A percentile compares a stretch with the other conserved stretches of the same genome.
These are phyloP conservation scores for Tetanocera ferruginea DNA, from an alignment of 2,888 invertebrate species.

Conservation along the genomic window DNA sequence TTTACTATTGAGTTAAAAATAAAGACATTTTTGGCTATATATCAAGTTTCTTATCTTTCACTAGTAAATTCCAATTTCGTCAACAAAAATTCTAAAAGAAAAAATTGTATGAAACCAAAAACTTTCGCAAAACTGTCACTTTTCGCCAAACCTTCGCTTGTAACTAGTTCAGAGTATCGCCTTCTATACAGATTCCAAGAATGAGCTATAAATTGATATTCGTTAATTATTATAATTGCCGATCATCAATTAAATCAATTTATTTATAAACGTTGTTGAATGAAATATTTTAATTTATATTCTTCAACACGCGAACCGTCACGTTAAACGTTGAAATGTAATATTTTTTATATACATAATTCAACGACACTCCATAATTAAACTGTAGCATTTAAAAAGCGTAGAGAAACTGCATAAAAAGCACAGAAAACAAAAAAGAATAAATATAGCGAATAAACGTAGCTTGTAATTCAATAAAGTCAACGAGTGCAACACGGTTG, in stretches of 20 bases:
- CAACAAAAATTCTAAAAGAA: no score
- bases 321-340: neutral
- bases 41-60: no score
- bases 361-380: constrained; percentile 14
- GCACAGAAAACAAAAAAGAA: neutral
- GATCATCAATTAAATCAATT: constrained; percentile 6
- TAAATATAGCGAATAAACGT: neutral
- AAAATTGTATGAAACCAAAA: no score
- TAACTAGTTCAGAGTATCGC: no score
- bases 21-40: no score
- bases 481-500: constrained; percentile 5
- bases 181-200: no score
- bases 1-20: no score
- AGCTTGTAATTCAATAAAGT: neutral
- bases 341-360: neutral
- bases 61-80: no score
- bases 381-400: constrained; percentile 26
- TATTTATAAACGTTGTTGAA: neutral
- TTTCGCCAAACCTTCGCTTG: no score
- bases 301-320: neutral
- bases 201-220: no score
- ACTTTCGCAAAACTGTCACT: no score
- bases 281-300: constrained; percentile 3
- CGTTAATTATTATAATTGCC: neutral
- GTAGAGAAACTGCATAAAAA: neutral